Conservation (phyloP, 2,113 vertebrate genomes). For the Paracanthobrama guichenoti region DNA sequence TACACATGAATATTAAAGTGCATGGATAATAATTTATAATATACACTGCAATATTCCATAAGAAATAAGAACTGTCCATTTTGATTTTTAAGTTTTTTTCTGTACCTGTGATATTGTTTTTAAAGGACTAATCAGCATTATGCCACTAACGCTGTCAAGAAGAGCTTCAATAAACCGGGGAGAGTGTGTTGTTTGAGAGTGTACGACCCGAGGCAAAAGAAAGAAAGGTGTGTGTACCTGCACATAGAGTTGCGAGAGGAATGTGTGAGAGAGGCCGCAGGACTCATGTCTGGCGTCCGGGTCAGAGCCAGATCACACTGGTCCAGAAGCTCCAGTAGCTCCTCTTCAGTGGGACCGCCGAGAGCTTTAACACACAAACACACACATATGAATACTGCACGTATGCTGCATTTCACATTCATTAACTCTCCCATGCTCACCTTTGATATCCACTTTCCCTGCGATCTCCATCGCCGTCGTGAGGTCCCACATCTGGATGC, state of each 20-base stretch:
- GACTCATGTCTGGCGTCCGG: slow-evolving; percentile 76
- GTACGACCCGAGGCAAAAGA: background rate
- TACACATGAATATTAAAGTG: no score
- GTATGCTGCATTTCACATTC: background rate
- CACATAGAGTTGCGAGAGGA: slow-evolving; percentile 70
- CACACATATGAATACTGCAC: slow-evolving; percentile 4
- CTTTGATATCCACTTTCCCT: slow-evolving; percentile 76
- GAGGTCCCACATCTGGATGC: slow-evolving; percentile 93
- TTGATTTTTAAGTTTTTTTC: no score
- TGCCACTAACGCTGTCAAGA: no score
- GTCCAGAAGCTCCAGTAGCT: slow-evolving; percentile 85
- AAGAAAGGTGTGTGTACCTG: slow-evolving; percentile 67
- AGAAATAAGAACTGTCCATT: no score
- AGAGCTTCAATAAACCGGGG: no score
- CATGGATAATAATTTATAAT: no score
- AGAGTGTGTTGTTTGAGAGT: background rate
- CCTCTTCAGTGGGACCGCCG: slow-evolving; percentile 84
- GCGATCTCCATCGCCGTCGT: slow-evolving; percentile 88
- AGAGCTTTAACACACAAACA: slow-evolving; percentile 63
- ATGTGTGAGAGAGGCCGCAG: slow-evolving; percentile 61
- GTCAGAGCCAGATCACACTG: slow-evolving; percentile 85
- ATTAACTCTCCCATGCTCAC: slow-evolving; percentile 51
- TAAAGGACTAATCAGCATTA: no score
- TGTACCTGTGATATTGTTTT: no score
- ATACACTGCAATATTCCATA: no score